These are phyloP conservation scores for Troilus luridus DNA, from an alignment of 2,888 invertebrate genomes.

Conservation along the genomic window DNA sequence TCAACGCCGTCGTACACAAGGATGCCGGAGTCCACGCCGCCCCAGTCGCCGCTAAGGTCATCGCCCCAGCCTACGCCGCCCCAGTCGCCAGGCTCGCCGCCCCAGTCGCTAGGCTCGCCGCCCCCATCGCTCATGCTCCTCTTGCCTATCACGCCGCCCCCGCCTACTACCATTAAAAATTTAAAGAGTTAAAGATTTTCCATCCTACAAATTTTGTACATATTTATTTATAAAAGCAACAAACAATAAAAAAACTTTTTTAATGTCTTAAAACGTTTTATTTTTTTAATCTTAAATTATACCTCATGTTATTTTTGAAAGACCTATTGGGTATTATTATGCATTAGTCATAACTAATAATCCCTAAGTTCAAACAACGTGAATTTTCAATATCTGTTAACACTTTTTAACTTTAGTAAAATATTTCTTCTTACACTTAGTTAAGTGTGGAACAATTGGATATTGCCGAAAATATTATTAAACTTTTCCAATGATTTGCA, in stretches of 20 bases:
- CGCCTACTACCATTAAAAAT: background rate
- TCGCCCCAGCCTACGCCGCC: slow-evolving; percentile 45
- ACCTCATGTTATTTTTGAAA: background rate
- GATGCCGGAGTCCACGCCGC: slow-evolving; percentile 46
- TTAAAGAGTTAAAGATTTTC: background rate
- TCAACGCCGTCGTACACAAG: slow-evolving; percentile 45
- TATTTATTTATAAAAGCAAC: slow-evolving; percentile 50
- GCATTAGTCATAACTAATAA: background rate
- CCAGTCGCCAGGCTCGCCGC: slow-evolving; percentile 34
- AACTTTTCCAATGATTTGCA: slow-evolving; percentile 7
- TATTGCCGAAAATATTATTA: background rate
- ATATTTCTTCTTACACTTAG: too few relatives aligned
- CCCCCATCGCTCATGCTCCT: background rate
- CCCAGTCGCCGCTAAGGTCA: slow-evolving; percentile 56
- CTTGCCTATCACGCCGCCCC: slow-evolving; percentile 36
- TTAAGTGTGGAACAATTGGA: background rate
- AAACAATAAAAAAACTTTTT: slow-evolving; percentile 38
- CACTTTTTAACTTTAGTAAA: background rate
- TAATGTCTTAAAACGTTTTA: background rate
- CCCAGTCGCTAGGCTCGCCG: slow-evolving; percentile 35
- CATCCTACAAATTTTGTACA: background rate
- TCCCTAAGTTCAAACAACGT: background rate
- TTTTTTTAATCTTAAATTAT: background rate
- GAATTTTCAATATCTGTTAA: background rate
- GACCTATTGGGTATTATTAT: background rate